phyloP scores from a whole-genome alignment of 2,113 vertebrate species.

The Macquaria australasica region DNA sequence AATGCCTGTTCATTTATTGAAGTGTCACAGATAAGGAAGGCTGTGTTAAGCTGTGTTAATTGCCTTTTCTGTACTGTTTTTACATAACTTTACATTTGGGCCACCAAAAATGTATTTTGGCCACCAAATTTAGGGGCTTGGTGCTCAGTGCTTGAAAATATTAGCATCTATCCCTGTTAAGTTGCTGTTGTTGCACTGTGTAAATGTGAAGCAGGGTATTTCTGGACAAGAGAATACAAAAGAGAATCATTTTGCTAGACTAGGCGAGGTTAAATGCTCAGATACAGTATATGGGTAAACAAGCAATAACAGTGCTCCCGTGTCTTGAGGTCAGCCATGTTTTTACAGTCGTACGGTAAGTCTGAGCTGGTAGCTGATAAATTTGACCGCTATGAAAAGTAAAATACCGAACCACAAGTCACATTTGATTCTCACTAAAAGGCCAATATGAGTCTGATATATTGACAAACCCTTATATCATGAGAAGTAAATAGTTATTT shows the following conservation, averaged over 20 bases:
- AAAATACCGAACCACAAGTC: neutral
- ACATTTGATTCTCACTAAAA: neutral
- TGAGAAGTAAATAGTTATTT: neutral
- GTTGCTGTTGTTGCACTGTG: neutral
- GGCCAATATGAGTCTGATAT: neutral
- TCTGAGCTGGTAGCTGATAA: neutral
- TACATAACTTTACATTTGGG: too few species aligned
- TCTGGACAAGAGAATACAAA: neutral
- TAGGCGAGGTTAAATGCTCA: neutral
- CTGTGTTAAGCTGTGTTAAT: too few species aligned
- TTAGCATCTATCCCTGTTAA: too few species aligned
- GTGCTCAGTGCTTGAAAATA: too few species aligned
- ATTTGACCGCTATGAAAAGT: neutral
- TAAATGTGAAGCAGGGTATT: neutral
- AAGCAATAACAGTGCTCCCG: neutral
- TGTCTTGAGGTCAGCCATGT: neutral
- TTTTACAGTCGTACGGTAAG: neutral
- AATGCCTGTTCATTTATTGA: too few species aligned
- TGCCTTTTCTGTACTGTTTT: too few species aligned
- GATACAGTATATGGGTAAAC: neutral
- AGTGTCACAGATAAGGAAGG: too few species aligned
- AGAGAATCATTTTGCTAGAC: neutral
- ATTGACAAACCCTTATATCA: neutral
- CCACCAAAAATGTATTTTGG: too few species aligned
- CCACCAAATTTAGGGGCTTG: too few species aligned